Base-by-base conservation (phyloP, 2,888 invertebrate genomes). In the Anoplius nigerrimus region DNA sequence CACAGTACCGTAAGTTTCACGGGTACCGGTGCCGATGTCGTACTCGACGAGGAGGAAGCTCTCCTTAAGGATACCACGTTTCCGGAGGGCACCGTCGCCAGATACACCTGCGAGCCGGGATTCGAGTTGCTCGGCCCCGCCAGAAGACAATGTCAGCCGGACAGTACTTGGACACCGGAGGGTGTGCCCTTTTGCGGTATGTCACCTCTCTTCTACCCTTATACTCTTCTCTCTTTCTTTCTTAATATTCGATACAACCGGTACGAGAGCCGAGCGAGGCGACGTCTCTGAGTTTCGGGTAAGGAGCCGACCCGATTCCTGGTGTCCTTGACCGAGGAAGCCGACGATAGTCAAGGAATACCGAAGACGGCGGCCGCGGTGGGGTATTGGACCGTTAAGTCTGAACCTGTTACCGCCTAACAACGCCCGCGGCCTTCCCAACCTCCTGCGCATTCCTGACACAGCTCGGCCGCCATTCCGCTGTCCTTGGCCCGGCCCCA, bases 101-200 rank as follows among this genome's bases (percentile, higher is more conserved):
- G 94, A 0, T 97, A 97, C 88, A 91, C 93, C 51, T 97, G 97
- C 84, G 97, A 97, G 86, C 90, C 94, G 48, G 97, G 97, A 15
- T 97, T 97, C 86, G 97, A 97, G 87, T 92, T 97, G 0, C 91
- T 97, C n/a, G 97, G 97, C 0, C 97, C 97, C 0, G 91, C 95
- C 0, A 89, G 96, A 71, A 90, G 97, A 72, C 91, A 93, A 18
- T 97, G 97, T 84, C 93, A 93, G 56, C 76, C 88, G 0, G 92
- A 93, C 78, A 95, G 94, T 13, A 92, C 92, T 51, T 97, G 97
- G 97, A 89, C 92, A 6, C 97, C 97, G 0, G 95, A 96, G 86
- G 97, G 97, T 66, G 95, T 97, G 80, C 97, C 97, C 5, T 97
- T 97, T 89, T 97, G 97, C 89, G 97, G 97, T 97, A 88, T 95